Conservation (phyloP, 1,140 invertebrate species). For the Daktulosphaira vitifoliae region DNA sequence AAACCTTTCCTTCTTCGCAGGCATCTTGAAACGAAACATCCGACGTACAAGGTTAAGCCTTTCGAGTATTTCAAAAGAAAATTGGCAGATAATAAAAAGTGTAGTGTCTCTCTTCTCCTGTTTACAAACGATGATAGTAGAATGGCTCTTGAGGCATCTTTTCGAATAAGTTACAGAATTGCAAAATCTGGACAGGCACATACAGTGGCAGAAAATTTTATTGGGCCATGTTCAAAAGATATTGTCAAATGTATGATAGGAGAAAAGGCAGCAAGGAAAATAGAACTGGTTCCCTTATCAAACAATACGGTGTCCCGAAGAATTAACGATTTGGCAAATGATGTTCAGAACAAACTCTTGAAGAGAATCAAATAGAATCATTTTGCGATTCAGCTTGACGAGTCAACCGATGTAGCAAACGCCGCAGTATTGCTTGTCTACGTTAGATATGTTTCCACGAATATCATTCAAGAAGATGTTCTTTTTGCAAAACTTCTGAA, state of each 20-base stretch:
- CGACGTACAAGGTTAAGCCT: not conserved
- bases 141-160: slow-evolving; percentile 9
- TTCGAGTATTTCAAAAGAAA: not conserved
- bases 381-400: slow-evolving; percentile 32
- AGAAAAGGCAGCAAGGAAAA: slow-evolving; percentile 34
- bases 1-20: not conserved
- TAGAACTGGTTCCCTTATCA: slow-evolving; percentile 34
- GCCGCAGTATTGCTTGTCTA: slow-evolving; percentile 5
- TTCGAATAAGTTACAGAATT: slow-evolving; percentile 26
- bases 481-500: not conserved
- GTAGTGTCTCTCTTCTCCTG: not conserved
- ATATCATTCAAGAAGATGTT: slow-evolving; percentile 19
- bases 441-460: slow-evolving; percentile 23
- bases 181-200: slow-evolving; percentile 20
- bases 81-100: not conserved
- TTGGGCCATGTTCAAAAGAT: slow-evolving; percentile 35
- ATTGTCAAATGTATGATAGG: slow-evolving; percentile 13
- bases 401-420: slow-evolving; percentile 18
- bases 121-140: not conserved
- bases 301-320: slow-evolving; percentile 34
- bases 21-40: slow-evolving; percentile 13
- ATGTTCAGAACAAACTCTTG: slow-evolving; percentile 35
- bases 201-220: slow-evolving; percentile 37
- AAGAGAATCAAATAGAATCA: slow-evolving; percentile 33
- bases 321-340: slow-evolving; percentile 33